Evolutionary conservation across 1,140 invertebrate species (phyloP).

Genomic region (Trichogramma pretiosum): DNA sequence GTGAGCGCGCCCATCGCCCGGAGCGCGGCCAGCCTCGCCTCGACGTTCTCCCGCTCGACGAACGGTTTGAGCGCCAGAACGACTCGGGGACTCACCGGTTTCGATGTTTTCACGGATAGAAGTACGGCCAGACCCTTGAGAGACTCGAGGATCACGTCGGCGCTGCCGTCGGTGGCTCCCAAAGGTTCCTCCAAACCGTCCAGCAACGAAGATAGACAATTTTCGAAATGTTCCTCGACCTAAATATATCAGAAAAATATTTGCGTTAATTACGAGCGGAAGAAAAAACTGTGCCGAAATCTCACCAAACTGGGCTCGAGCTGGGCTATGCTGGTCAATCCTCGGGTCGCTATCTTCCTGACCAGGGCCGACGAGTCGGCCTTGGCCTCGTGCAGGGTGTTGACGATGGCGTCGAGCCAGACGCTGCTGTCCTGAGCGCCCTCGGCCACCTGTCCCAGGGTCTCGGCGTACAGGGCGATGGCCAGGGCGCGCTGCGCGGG

Average conservation of each 20-base stretch:
- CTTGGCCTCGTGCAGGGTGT: conserved; percentile 32
- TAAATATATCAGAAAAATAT: conserved; percentile 14
- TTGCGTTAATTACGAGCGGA: neutral
- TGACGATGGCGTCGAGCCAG: conserved; percentile 37
- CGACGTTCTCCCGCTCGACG: conserved; percentile 36
- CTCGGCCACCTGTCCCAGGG: conserved; percentile 29
- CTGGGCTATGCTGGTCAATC: conserved; percentile 31
- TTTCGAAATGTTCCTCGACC: conserved; percentile 37
- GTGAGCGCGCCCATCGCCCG: conserved; percentile 28
- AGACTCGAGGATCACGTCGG: conserved; percentile 35
- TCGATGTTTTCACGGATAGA: conserved; percentile 28
- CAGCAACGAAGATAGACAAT: conserved; percentile 30
- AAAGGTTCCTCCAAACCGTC: conserved; percentile 35
- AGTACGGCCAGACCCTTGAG: conserved; percentile 32
- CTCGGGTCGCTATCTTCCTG: conserved; percentile 33
- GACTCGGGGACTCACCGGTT: conserved; percentile 32
- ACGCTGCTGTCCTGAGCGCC: too few species aligned
- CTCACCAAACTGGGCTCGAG: conserved; percentile 26
- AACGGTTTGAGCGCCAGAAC: conserved; percentile 37
- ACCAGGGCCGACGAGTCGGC: conserved; percentile 36
- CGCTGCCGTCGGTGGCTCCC: conserved; percentile 25
- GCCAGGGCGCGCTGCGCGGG: conserved; percentile 32
- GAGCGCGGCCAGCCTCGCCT: conserved; percentile 35
- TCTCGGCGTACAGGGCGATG: conserved; percentile 30
- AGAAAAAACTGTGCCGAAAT: neutral